Evolutionary conservation across 2,797 vertebrate species (phyloP).

Genomic region (Hozukius guyotensis): DNA sequence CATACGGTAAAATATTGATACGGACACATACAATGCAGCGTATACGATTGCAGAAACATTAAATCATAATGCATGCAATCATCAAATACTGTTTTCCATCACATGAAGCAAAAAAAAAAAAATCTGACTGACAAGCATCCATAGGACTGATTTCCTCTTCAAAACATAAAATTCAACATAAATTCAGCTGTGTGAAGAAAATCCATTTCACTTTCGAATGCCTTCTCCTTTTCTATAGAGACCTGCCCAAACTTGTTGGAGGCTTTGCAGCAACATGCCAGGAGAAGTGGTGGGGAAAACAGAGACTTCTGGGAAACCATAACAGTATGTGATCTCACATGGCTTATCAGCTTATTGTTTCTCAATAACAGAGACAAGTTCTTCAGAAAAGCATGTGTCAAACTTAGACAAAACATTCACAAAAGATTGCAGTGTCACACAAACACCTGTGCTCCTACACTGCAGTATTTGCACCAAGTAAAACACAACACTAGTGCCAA

Average conservation of each 20-base stretch:
- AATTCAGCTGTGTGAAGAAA: background rate
- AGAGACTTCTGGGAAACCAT: background rate
- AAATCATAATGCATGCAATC: background rate
- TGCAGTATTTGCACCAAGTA: background rate
- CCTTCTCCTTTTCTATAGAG: background rate
- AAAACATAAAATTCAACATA: background rate
- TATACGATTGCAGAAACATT: background rate
- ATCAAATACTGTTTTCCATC: background rate
- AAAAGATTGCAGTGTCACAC: background rate
- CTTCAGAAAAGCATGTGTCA: background rate
- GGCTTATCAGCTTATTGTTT: background rate
- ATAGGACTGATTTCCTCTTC: background rate
- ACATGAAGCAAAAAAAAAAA: background rate
- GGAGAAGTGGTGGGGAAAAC: background rate
- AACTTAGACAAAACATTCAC: background rate
- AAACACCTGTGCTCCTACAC: background rate
- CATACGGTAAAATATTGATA: background rate
- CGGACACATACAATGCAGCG: background rate
- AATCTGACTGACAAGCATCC: background rate
- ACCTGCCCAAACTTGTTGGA: slow-evolving; percentile 32
- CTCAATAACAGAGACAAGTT: background rate
- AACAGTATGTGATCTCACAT: background rate
- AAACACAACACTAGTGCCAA: background rate
- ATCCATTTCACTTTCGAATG: slow-evolving; percentile 9
- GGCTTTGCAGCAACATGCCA: background rate